Evolutionary conservation across 2,888 invertebrate genomes (phyloP), one percentile per base, ranked within the genome.

Genomic region (Bombylius discolor): DNA sequence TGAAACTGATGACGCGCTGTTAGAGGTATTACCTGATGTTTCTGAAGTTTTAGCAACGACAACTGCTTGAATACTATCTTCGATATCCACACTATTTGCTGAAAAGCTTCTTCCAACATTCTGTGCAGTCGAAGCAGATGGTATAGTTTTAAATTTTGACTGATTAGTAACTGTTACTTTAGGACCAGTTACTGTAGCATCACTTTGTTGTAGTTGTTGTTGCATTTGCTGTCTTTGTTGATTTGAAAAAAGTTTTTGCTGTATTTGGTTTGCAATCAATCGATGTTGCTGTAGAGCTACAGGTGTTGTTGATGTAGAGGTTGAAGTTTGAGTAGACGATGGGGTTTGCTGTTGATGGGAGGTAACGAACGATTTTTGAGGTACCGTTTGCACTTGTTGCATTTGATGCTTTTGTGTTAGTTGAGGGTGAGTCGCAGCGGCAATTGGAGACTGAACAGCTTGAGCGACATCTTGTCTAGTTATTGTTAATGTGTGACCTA

Each of bases 21-120:
- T 49, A 4, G 57, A 51, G 31, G 53, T 23, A 23, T 23, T 23
- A 23, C 23, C 23, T 3, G 23, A 23, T 23, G 23, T 9, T 52
- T 58, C 56, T 8, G 64, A 59, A 50, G 64, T 45, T 66, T 70
- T 70, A 36, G 71, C 67, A 1, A 74, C 67, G 32, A 72, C 68
- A 1, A 68, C 70, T 1, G 73, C 72, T 59, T 70, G 70, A 42
- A 74, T 72, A 53, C 70, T 68, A 4, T 73, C 73, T 61, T 74
- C 73, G 42, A 73, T 61, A 54, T 73, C 73, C 47, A 39, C 12
- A 51, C 13, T 39, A n/a, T 46, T 31, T 36, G n/a, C 39, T 46
- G 46, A 31, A 45, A 51, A 32, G 34, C 39, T 36, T 14, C 51
- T 47, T 23, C 23, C 23, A 23, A 23, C 23, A 23, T 23, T 23